Evolutionary conservation across 2,888 invertebrate species (phyloP), one percentile per base, ranked within the genome.

Genomic region (Metalampra italica): DNA sequence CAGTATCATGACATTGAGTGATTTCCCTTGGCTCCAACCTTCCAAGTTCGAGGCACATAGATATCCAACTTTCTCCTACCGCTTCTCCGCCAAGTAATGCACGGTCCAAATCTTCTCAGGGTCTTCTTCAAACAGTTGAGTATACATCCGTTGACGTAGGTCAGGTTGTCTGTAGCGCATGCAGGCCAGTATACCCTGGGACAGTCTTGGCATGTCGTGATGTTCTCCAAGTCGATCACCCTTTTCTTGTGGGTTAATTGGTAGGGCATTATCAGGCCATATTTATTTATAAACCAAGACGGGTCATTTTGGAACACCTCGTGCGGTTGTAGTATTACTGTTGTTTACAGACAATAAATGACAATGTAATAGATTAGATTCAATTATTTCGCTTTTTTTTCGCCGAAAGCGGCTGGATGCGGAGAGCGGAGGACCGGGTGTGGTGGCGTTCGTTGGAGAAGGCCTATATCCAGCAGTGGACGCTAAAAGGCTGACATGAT

Each of bases 141-240:
- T 0, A 76, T 52, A 32, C 76, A 76, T 0, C 49, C 52, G 44
- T 76, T 76, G 0, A 61, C 51, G 32, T 71, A 76, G 0, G 76
- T 73, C 0, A 55, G 15, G 0, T 51, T 47, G 12, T 71, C 50
- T 0, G 15, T 3, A 0, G 56, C 66, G 37, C 76, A 76, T 0
- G 51, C 64, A 0, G 74, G 73, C 53, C 62, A 73, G 37, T 63
- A 75, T 0, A 72, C 61, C 9, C 70, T 57, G 0, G 75, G 74
- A 11, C 75, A 75, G n/a, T 55, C 45, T 11, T 55, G 44, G 42
- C 58, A 54, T 2, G 51, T 40, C 0, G 40, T 9, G 45, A 60
- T 44, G 12, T 52, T 37, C 36, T 56, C 58, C 34, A 63, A 49
- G 45, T 62, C 62, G 0, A 38, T 40, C 0, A 60, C 0, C 15